Percentiles rank a stretch among this genome's conserved stretches.
These are phyloP conservation scores for Rana temporaria DNA, from an alignment of 2,113 vertebrate species.

Conservation along the genomic window DNA sequence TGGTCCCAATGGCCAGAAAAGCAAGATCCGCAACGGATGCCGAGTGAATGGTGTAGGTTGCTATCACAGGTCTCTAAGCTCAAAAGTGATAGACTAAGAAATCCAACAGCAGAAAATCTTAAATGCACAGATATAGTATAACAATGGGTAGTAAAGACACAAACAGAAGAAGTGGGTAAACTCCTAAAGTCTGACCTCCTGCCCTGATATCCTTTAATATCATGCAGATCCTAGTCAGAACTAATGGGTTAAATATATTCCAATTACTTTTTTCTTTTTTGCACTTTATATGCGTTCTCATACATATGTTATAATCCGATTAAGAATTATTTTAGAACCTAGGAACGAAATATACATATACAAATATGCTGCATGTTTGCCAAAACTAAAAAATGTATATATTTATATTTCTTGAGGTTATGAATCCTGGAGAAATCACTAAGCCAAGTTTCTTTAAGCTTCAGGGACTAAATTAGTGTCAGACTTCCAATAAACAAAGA, in stretches of 20 bases:
- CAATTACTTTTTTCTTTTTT: neutral
- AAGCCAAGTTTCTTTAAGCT: conserved; percentile 47
- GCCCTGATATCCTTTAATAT: too few species aligned
- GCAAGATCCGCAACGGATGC: too few species aligned
- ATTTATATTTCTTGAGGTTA: conserved; percentile 47
- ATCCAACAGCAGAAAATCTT: too few species aligned
- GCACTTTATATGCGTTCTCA: neutral
- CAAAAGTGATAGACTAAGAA: too few species aligned
- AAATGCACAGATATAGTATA: too few species aligned
- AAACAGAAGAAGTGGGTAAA: too few species aligned
- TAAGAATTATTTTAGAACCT: conserved; percentile 16
- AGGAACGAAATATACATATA: conserved; percentile 7
- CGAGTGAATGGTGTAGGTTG: too few species aligned
- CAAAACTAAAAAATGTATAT: conserved; percentile 30
- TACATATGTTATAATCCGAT: conserved; percentile 8
- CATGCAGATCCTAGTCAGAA: too few species aligned
- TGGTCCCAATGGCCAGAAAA: too few species aligned
- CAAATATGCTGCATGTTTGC: conserved; percentile 15
- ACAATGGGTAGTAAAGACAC: too few species aligned
- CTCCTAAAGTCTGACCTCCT: too few species aligned
- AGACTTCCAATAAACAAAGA: conserved; percentile 53
- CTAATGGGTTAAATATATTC: neutral
- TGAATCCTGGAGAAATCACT: conserved; percentile 20
- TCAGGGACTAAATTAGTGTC: conserved; percentile 53
- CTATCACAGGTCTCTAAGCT: too few species aligned